A percentile compares a stretch with the other conserved stretches of the same genome.
Conservation (phyloP, 2,113 vertebrate genomes). For the Gadus chalcogrammus region DNA sequence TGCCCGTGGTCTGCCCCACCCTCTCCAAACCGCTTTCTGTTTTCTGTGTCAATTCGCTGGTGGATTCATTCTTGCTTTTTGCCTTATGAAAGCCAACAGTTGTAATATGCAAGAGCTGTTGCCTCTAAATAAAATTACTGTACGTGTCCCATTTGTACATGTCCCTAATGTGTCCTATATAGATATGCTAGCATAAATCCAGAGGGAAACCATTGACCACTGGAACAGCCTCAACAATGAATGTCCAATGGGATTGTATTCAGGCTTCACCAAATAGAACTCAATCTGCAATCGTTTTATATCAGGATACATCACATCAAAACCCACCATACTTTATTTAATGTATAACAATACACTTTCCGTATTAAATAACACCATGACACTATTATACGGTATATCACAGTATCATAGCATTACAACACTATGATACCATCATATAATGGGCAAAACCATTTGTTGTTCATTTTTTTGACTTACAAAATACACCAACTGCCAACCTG, state of each 20-base stretch:
- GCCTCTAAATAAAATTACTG: constrained; percentile 98
- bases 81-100: constrained; percentile 99
- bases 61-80: constrained; percentile 97
- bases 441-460: constrained; percentile 76
- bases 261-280: neutral
- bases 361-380: constrained; percentile 96
- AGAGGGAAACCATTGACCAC: neutral
- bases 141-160: constrained; percentile 69
- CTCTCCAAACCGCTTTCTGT: constrained; percentile 78
- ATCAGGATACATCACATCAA: constrained; percentile 76
- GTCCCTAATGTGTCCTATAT: neutral
- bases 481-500: constrained; percentile 68
- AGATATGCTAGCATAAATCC: neutral
- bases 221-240: no score
- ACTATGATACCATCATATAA: constrained; percentile 71
- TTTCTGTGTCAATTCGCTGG: constrained; percentile 94
- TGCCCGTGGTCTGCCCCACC: constrained; percentile 75
- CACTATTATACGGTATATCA: constrained; percentile 55
- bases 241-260: no score
- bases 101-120: constrained; percentile 98
- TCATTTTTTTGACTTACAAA: constrained; percentile 78
- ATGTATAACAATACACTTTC: constrained; percentile 94
- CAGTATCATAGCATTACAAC: constrained; percentile 46
- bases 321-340: constrained; percentile 96
- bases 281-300: neutral